Percentiles rank a stretch among this genome's conserved stretches.
Conservation (phyloP, 2,113 vertebrate species). For the Pseudolaguvia tuberculata region DNA sequence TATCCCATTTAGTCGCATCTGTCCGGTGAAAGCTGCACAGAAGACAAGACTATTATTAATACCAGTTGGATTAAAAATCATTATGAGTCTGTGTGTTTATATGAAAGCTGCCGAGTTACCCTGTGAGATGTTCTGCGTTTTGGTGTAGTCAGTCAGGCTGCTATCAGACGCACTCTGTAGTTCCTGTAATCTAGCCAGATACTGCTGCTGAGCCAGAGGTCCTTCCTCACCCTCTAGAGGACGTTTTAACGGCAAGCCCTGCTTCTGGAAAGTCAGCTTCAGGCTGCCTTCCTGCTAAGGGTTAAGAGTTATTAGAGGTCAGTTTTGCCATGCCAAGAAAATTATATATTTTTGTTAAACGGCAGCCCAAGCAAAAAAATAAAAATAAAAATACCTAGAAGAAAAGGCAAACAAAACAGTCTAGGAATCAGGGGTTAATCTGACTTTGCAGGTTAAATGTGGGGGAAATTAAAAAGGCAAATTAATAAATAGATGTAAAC, state of each 20-base stretch:
- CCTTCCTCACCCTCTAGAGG: conserved; percentile 83
- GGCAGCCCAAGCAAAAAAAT: conserved; percentile 7
- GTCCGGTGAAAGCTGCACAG: conserved; percentile 67
- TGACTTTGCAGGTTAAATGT: not conserved
- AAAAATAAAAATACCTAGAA: no score
- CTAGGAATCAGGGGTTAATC: conserved; percentile 13
- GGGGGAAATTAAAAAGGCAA: not conserved
- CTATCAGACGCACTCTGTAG: conserved; percentile 88
- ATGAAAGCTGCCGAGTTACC: conserved; percentile 59
- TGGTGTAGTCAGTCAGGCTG: conserved; percentile 82
- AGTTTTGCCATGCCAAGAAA: not conserved
- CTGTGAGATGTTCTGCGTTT: conserved; percentile 71
- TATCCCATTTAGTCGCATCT: conserved; percentile 79
- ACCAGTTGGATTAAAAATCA: not conserved
- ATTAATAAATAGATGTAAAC: not conserved
- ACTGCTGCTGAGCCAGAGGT: conserved; percentile 85
- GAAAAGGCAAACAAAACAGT: not conserved
- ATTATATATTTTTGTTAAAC: not conserved
- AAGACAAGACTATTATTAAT: not conserved
- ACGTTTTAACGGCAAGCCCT: conserved; percentile 86
- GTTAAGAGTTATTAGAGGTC: conserved; percentile 8
- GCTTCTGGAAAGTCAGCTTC: conserved; percentile 99
- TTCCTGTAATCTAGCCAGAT: conserved; percentile 86
- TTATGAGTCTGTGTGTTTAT: not conserved
- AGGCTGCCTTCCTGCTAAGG: conserved; percentile 88